Evolutionary conservation across 2,888 invertebrate species (phyloP).

Genomic region (Cataglyphis rosenhaueri): DNA sequence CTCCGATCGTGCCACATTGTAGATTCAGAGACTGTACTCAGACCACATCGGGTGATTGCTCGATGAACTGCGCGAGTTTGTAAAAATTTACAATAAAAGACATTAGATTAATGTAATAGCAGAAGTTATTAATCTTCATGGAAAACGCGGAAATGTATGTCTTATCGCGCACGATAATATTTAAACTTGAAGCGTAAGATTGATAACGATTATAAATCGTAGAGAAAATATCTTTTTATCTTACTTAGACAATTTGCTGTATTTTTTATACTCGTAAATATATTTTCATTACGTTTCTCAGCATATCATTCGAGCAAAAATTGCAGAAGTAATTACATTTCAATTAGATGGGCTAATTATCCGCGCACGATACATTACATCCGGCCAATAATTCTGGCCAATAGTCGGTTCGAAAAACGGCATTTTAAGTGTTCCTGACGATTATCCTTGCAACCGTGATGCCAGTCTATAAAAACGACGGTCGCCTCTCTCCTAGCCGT

Average conservation of each 20-base stretch:
- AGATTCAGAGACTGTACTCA: neutral
- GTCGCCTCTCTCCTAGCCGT: slow-evolving; percentile 5
- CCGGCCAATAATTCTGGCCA: slow-evolving; percentile 10
- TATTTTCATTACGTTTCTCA: neutral
- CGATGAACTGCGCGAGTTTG: neutral
- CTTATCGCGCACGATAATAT: neutral
- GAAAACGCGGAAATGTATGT: neutral
- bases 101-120: neutral
- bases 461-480: slow-evolving; percentile 34
- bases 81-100: neutral
- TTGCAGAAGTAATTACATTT: neutral
- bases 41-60: slow-evolving; percentile 7
- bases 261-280: neutral
- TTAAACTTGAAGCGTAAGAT: neutral
- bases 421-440: slow-evolving; percentile 39
- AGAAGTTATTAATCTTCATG: neutral
- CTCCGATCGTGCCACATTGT: slow-evolving; percentile 34
- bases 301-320: neutral
- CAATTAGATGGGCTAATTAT: slow-evolving; percentile 30
- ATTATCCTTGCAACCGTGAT: slow-evolving; percentile 26
- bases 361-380: neutral
- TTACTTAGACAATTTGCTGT: neutral
- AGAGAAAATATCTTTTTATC: neutral
- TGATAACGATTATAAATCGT: neutral
- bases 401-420: neutral